Evolutionary conservation across 2,797 vertebrate species (phyloP), one percentile per base, ranked within the genome.

Genomic region (Microcaecilia unicolor): DNA sequence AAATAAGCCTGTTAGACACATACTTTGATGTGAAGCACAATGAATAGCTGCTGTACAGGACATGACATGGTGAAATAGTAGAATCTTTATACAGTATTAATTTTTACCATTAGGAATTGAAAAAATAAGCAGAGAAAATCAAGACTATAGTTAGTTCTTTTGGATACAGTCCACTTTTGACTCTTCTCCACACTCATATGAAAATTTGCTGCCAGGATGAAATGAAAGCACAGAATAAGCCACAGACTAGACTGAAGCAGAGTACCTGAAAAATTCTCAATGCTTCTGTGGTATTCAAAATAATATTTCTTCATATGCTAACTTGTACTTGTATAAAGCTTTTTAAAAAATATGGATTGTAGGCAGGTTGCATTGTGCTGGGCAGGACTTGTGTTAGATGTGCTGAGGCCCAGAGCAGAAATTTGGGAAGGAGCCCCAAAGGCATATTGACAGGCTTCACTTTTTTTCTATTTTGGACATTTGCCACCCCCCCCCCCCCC

Each of bases 221-320:
- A 41, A 31, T 37, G 24, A 37, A 49, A 39, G 41, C 11, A 28
- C 25, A 44, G 39, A 57, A 28, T 25, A 39, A 44, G 40, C 31
- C 12, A 24, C 46, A 30, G 33, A 3, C 38, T 42, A 45, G 35
- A 55, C 39, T 45, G 30, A 35, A 28, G 34, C 48, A 41, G 24
- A 35, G 25, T 3, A 8, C 37, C n/a, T 31, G 18, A 37, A 8
- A 18, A 18, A 35, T 38, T 48, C 39, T 38, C 34, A 51, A 22
- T 36, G 28, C 41, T 34, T 39, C 9, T 1, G 33, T 39, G 47
- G 28, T 32, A 17, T 22, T 6, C 38, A 31, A 36, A 44, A 15
- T 53, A 40, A 55, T 50, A 15, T 22, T 44, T 55, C 20, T n/a
- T n/a, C 19, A 29, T 12, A 3, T 22, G 28, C 22, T 41, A 30